Percentiles rank a stretch among this genome's conserved stretches.
Evolutionary conservation across 2,888 invertebrate genomes (phyloP).

Genomic region (Cheilosia vulpina): DNA sequence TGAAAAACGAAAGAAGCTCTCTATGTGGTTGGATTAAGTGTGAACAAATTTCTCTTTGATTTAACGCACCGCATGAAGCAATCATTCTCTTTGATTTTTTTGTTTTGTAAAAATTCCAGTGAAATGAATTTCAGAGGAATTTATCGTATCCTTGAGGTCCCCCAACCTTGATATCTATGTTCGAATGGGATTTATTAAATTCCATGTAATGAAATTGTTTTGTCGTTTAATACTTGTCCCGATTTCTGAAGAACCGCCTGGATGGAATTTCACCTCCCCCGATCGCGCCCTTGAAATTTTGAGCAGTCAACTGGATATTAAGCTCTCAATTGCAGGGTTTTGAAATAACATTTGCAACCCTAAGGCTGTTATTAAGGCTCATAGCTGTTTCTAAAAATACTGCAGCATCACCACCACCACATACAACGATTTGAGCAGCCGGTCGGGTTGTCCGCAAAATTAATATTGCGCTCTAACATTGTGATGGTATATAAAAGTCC

Average conservation of each 20-base stretch:
- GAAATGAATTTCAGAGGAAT: constrained; percentile 10
- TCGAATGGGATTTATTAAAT: no score
- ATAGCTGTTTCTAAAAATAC: neutral
- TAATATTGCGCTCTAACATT: neutral
- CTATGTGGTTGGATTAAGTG: constrained; percentile 13
- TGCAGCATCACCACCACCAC: neutral
- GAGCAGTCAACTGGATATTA: no score
- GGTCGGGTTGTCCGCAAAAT: neutral
- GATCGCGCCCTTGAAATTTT: no score
- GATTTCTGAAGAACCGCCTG: no score
- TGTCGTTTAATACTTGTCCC: no score
- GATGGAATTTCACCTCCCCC: no score
- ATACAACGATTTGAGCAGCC: neutral
- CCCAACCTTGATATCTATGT: no score
- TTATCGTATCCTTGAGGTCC: neutral
- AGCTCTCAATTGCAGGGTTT: no score
- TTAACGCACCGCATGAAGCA: constrained; percentile 16
- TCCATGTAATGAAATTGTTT: no score
- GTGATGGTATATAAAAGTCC: constrained; percentile 29
- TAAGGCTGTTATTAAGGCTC: no score
- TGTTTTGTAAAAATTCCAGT: neutral
- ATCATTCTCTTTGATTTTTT: neutral
- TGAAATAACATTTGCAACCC: no score
- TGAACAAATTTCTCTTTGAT: constrained; percentile 11
- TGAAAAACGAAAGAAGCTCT: neutral